A percentile compares a stretch with the other conserved stretches of the same genome.
Evolutionary conservation across 1,140 invertebrate species (phyloP).

Genomic region (Chironomus tepperi): DNA sequence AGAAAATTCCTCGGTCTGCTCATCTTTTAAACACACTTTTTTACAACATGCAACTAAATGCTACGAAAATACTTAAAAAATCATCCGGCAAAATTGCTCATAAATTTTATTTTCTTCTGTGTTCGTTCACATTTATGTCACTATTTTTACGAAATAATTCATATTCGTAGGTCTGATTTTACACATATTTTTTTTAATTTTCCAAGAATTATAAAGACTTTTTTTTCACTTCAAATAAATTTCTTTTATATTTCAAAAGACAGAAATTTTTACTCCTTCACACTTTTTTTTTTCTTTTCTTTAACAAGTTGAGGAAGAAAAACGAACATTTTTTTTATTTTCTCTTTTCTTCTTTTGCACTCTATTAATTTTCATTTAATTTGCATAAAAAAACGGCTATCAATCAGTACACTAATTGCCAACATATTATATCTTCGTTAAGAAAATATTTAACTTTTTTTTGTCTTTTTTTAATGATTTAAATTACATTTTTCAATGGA

Average conservation of each 20-base stretch:
- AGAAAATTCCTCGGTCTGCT: no score
- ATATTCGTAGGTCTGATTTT: neutral
- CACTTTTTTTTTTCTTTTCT: no score
- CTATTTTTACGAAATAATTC: neutral
- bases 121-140: neutral
- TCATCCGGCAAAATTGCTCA: neutral
- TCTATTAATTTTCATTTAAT: constrained; percentile 15
- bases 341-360: neutral
- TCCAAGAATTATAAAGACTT: neutral
- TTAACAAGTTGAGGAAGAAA: neutral
- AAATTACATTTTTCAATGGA: no score
- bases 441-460: no score
- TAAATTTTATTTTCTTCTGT: constrained; percentile 9
- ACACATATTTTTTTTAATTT: neutral
- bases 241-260: no score
- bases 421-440: no score
- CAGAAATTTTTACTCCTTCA: no score
- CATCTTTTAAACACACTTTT: no score
- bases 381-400: neutral
- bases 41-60: neutral
- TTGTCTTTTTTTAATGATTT: no score
- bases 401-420: neutral
- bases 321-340: no score
- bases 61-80: neutral
- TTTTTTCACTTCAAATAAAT: no score